phyloP scores from a whole-genome alignment of 2,797 vertebrate species.

The Margarornis squamiger region DNA sequence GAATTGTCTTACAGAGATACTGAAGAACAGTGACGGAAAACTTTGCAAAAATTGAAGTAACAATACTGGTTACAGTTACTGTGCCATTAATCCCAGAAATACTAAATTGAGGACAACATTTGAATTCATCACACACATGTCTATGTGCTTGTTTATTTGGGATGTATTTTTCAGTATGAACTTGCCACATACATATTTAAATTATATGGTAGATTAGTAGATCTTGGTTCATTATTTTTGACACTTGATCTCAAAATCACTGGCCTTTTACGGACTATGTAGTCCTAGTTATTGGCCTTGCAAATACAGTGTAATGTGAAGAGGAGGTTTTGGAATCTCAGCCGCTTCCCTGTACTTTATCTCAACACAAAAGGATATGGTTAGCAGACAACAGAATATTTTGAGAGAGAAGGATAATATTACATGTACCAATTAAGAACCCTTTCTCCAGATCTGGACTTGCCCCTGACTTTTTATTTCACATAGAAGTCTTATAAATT shows the following conservation, averaged over 20 bases:
- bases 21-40: not conserved
- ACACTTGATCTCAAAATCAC: not conserved
- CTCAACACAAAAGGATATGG: not conserved
- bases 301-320: not conserved
- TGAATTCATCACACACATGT: accelerated
- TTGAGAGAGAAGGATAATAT: not conserved
- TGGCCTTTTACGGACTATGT: accelerated
- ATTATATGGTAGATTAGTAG: not conserved
- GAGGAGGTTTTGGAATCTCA: not conserved
- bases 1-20: not conserved
- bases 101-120: not conserved
- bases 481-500: not conserved
- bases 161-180: not conserved
- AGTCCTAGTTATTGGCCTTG: not conserved
- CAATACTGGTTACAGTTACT: not conserved
- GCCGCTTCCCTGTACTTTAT: not conserved
- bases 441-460: not conserved
- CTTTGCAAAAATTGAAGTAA: not conserved
- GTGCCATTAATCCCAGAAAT: not conserved
- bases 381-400: not conserved
- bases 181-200: not conserved
- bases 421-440: not conserved
- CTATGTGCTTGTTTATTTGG: not conserved
- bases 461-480: not conserved
- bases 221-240: not conserved